Base-by-base conservation (phyloP, 2,797 vertebrate species). In the Ceryle rudis region DNA sequence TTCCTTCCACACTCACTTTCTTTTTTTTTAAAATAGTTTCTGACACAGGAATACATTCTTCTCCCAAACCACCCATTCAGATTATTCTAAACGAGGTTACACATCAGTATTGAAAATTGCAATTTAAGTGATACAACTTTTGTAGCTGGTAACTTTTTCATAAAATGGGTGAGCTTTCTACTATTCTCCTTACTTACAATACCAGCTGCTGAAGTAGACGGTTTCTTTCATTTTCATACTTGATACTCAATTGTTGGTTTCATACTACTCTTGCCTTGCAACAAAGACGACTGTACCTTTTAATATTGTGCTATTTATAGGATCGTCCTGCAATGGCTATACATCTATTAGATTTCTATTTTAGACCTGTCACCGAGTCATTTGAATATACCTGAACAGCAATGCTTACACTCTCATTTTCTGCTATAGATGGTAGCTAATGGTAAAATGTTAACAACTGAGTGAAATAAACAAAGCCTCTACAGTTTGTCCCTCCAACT, bases 401-500 rank as follows among this genome's bases (percentile, higher is more conserved):
- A 89, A 71, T 86, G 93, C 82, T 87, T 52, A 74, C 52, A 49
- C 19, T 64, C 42, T 85, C n/a, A 78, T 91, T 93, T 95, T 85
- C 87, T 85, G 75, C 72, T 77, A 16, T 4, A 8, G 51, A 67
- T 82, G 61, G 57, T 78, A 89, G 35, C 55, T 64, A 62, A 44
- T 15, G n/a, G 64, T 80, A 66, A 92, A 87, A 91, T 67, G 23
- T 87, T 80, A 85, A 62, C 64, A 84, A 37, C 51, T 2, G 2
- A 70, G 6, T 29, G 57, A 82, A 92, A 91, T 44, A 92, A 87
- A 64, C n/a, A 79, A 86, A 93, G 84, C 39, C 49, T 87, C 93
- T 75, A 81, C 26, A 39, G 61, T 67, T 70, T 89, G 67, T 70
- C 19, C 52, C 33, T 62, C 54, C 23, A 81, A 23, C 7, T 64